Percentiles rank a stretch among this genome's conserved stretches.
These are phyloP conservation scores for Dryococelus australis DNA, from an alignment of 2,888 invertebrate species.

Conservation along the genomic window DNA sequence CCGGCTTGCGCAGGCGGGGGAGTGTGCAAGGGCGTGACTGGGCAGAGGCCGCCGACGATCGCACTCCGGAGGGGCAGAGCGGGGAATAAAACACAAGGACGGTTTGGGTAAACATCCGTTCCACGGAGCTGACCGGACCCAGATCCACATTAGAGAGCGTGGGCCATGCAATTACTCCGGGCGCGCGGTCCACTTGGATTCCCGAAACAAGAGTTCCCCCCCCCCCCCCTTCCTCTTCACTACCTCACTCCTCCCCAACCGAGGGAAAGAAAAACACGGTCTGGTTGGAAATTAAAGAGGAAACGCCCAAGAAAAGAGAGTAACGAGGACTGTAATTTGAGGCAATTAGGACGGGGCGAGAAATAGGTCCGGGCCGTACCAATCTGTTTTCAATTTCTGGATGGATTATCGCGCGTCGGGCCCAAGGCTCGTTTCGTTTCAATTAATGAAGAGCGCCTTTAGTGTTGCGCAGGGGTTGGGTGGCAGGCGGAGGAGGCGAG, in stretches of 20 bases:
- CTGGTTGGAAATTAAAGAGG: background rate
- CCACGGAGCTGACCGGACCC: background rate
- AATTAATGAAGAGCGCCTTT: background rate
- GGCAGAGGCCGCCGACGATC: background rate
- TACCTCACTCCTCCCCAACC: too few relatives aligned
- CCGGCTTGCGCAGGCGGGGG: background rate
- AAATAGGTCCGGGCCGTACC: background rate
- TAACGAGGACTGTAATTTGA: background rate
- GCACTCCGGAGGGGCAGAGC: background rate
- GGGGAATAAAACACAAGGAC: background rate
- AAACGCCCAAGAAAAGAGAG: background rate
- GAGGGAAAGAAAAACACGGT: background rate
- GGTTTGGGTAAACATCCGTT: background rate
- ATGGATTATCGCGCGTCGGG: background rate
- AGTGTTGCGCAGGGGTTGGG: background rate
- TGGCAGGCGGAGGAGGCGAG: background rate
- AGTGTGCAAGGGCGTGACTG: background rate
- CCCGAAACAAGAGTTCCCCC: background rate
- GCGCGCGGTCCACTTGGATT: background rate
- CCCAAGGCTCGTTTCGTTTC: background rate
- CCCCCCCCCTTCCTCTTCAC: background rate
- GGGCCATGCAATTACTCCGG: background rate
- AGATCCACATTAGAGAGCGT: background rate
- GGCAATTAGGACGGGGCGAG: background rate
- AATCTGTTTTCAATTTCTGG: slow-evolving; percentile 16